Evolutionary conservation across 2,797 vertebrate species (phyloP), one percentile per base, ranked within the genome.

Genomic region (Lepus oiostolus): DNA sequence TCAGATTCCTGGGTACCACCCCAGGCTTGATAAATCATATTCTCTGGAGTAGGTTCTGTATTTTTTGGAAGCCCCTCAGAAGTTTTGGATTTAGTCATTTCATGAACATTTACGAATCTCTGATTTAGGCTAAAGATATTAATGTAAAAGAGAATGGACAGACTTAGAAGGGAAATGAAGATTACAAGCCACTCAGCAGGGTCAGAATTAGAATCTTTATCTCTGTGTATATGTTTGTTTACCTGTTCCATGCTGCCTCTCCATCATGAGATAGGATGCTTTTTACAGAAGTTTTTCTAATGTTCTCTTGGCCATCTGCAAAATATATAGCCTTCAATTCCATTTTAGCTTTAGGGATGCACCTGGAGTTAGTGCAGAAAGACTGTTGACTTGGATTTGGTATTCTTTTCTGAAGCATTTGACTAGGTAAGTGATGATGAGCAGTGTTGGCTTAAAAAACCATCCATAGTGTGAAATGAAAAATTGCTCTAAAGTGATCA

Each of bases 401-500:
- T 88, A 26, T 60, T 50, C 62, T 86, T 58, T 81, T 63, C 82
- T 90, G 68, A 95, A 95, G 65, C 22, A 52, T 95, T 92, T 93
- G 79, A 93, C 75, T 90, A 54, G 91, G 60, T 67, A 86, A 92
- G 76, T 70, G 60, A 21, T 89, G 67, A 47, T 96, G 71, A 92
- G 58, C 80, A 35, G 22, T 94, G 12, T 26, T 95, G 88, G 70
- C 71, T 74, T 96, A 96, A 96, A 97, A 47, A 97, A 52, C 76
- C 77, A 30, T 65, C 71, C 38, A 2, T 92, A n/a, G 68, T 89
- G 22, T 89, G 77, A 96, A 93, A 92, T 96, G 63, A 87, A 87
- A 94, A 90, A 60, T 92, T 93, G 60, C 54, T 95, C 65, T 85
- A 90, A 92, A 62, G 67, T 75, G 86, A 95, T 96, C 95, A 94